Conservation (phyloP, 2,888 invertebrate genomes). For the Euproctis similis region DNA sequence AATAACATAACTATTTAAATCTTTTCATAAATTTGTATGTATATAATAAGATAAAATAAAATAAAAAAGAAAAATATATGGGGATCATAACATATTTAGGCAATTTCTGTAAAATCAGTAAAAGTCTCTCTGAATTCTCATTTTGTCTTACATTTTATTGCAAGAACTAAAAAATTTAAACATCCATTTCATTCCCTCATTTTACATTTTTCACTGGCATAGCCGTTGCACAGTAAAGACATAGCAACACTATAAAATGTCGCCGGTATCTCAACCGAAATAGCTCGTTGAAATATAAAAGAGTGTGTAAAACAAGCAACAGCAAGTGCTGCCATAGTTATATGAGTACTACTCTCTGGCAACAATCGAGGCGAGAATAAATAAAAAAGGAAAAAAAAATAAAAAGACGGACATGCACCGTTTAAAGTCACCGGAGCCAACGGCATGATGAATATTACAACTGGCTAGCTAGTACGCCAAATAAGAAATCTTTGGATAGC, state of each 20-base stretch:
- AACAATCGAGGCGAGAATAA: constrained; percentile 62
- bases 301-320: constrained; percentile 57
- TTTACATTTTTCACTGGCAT: constrained; percentile 24
- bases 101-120: too few relatives aligned
- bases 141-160: too few relatives aligned
- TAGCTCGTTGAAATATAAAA: constrained; percentile 58
- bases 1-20: too few relatives aligned
- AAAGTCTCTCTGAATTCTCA: too few relatives aligned
- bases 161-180: constrained; percentile 1
- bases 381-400: constrained; percentile 42
- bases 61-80: too few relatives aligned
- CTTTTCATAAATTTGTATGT: too few relatives aligned
- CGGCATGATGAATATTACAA: constrained; percentile 66
- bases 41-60: too few relatives aligned
- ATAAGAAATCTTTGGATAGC: constrained; percentile 35
- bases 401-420: constrained; percentile 54
- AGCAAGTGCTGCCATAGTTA: constrained; percentile 53
- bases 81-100: too few relatives aligned
- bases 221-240: constrained; percentile 26
- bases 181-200: constrained; percentile 9
- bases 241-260: constrained; percentile 32
- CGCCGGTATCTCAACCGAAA: constrained; percentile 38
- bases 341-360: constrained; percentile 58
- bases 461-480: constrained; percentile 48
- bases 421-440: constrained; percentile 62